Conservation (phyloP, 2,797 vertebrate genomes). For the Harpagifer antarcticus region DNA sequence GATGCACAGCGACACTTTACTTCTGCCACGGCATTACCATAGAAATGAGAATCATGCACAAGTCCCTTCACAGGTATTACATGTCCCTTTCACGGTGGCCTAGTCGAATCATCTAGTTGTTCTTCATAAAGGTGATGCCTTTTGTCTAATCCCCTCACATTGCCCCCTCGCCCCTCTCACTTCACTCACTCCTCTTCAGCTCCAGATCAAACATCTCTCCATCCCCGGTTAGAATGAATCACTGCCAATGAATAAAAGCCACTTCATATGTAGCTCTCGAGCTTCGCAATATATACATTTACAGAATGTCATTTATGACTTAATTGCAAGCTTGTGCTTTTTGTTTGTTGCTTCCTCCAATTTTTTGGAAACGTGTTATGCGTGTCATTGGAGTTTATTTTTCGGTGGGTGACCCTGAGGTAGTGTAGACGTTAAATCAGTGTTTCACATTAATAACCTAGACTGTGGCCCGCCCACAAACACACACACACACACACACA, state of each 20-base stretch:
- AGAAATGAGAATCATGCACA: conserved; percentile 86
- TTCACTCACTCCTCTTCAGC: conserved; percentile 54
- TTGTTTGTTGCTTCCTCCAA: too few species aligned
- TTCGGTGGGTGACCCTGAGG: too few species aligned
- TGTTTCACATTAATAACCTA: too few species aligned
- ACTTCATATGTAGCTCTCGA: conserved; percentile 9
- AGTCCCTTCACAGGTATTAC: conserved; percentile 72
- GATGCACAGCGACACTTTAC: conserved; percentile 51
- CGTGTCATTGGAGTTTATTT: too few species aligned
- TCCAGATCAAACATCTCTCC: neutral
- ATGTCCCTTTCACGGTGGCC: conserved; percentile 17
- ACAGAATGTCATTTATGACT: neutral
- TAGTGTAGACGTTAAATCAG: too few species aligned
- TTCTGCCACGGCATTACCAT: conserved; percentile 79
- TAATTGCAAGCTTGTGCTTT: too few species aligned
- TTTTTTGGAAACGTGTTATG: too few species aligned
- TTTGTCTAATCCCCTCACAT: conserved; percentile 47
- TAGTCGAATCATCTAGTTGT: conserved; percentile 36
- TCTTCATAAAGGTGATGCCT: conserved; percentile 48
- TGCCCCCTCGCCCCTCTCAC: conserved; percentile 17
- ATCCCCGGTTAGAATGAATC: conserved; percentile 38
- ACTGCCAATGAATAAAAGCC: conserved; percentile 12
- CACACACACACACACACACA: too few species aligned
- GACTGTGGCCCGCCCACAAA: too few species aligned
- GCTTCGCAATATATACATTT: neutral